Base-by-base conservation (phyloP, 2,113 vertebrate species). In the Dipodomys spectabilis region DNA sequence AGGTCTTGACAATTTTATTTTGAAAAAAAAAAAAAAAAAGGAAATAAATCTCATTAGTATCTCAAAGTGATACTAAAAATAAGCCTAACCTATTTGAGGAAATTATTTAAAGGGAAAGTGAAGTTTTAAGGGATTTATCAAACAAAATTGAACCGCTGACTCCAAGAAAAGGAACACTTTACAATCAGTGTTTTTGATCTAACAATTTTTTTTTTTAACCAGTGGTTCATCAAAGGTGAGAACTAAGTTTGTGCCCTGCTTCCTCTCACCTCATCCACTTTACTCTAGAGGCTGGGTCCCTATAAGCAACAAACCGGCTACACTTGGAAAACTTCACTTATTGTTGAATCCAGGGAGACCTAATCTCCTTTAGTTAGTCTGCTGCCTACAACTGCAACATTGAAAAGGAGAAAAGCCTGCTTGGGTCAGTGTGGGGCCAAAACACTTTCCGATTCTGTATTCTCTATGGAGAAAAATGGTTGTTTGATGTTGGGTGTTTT, bases 151-250 rank as follows among this genome's bases (percentile, higher is more conserved):
- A 77, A 57, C 68, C 71, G 25, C 2, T 22, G 23, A 75, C 32
- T 72, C 32, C 32, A 78, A 82, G 90, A 80, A 68, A 86, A 95
- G 81, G 53, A 35, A 93, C 45, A 13, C 19, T 65, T 82, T 77
- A 62, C 77, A 15, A 27, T 18, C 18, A 45, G 68, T 74, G 20
- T 75, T n/a, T 84, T 82, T 16, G 12, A 13, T 57, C 53, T 45
- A 32, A 60, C 49, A 39, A 39, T 39, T 39, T 39, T 39, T 39
- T 86, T 64, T 80, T 68, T 69, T 57, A 45, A 57, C 6, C 30
- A 25, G 30, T 44, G 32, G 13, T 19, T 82, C 15, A 22, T 49
- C 49, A 69, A 74, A 82, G n/a, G 4, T 53, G 35, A 69, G 35
- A 39, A 57, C 39, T n/a, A 35, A 49, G 25, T 39, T 84, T 53